Evolutionary conservation across 1,140 invertebrate species (phyloP).

Genomic region (Drosophila lacertosa): DNA sequence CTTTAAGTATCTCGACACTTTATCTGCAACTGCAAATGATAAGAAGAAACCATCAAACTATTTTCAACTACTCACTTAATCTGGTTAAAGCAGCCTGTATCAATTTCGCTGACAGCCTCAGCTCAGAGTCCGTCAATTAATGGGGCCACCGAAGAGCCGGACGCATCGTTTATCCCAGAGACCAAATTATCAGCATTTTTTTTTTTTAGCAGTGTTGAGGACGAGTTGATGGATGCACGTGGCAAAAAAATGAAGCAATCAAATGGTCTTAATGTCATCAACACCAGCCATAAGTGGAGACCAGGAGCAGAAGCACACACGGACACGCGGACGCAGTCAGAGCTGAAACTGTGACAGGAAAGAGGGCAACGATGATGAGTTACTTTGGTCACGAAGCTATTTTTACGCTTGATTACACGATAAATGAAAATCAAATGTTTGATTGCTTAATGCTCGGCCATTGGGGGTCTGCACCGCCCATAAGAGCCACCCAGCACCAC

Average conservation of each 20-base stretch:
- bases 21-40: slow-evolving; percentile 2
- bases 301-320: slow-evolving; percentile 22
- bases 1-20: too few relatives aligned
- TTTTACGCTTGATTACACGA: slow-evolving; percentile 82
- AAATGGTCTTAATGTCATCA: slow-evolving; percentile 80
- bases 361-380: slow-evolving; percentile 69
- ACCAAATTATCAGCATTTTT: slow-evolving; percentile 29
- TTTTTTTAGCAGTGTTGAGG: slow-evolving; percentile 12
- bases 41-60: slow-evolving; percentile 10
- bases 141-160: slow-evolving; percentile 22
- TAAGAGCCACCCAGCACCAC: slow-evolving; percentile 20
- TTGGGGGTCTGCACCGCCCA: slow-evolving; percentile 47
- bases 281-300: slow-evolving; percentile 65
- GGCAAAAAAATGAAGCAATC: slow-evolving; percentile 64
- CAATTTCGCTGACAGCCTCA: slow-evolving; percentile 21
- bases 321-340: slow-evolving; percentile 15
- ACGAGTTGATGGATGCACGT: slow-evolving; percentile 53
- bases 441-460: slow-evolving; percentile 72
- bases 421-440: slow-evolving; percentile 83
- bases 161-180: slow-evolving; percentile 19
- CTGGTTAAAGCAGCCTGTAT: slow-evolving; percentile 15
- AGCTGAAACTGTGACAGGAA: slow-evolving; percentile 27
- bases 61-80: slow-evolving; percentile 23
- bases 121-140: slow-evolving; percentile 34
- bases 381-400: slow-evolving; percentile 81